Percentiles rank a stretch among this genome's conserved stretches.
Conservation (phyloP, 2,113 vertebrate species). For the Percopsis transmontana region DNA sequence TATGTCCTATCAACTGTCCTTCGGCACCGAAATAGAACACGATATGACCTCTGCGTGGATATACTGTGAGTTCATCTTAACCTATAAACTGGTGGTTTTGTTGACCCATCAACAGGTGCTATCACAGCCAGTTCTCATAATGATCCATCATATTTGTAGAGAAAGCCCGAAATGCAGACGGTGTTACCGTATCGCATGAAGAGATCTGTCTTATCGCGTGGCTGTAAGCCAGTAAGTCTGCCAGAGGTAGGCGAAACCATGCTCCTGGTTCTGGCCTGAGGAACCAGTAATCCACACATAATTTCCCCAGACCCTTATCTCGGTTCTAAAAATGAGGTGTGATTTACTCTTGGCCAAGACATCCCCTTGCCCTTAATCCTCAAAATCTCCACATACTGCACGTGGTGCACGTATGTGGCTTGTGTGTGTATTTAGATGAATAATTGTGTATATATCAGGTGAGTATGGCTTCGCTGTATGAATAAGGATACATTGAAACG, state of each 20-base stretch:
- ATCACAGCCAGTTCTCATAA: not conserved
- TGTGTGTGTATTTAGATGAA: slow-evolving; percentile 29
- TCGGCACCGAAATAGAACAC: too few species aligned
- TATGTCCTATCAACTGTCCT: too few species aligned
- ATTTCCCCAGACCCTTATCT: slow-evolving; percentile 52
- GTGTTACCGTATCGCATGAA: not conserved
- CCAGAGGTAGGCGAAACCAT: slow-evolving; percentile 19
- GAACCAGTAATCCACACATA: slow-evolving; percentile 37
- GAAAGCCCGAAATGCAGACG: not conserved
- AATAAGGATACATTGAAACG: slow-evolving; percentile 52
- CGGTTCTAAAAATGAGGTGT: slow-evolving; percentile 44
- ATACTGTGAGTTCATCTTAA: not conserved
- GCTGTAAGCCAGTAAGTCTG: slow-evolving; percentile 32
- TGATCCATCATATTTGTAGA: not conserved
- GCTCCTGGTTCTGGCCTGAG: slow-evolving; percentile 20
- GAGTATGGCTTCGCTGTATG: slow-evolving; percentile 21
- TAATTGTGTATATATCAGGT: slow-evolving; percentile 45
- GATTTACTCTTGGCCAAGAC: slow-evolving; percentile 51
- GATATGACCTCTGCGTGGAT: too few species aligned
- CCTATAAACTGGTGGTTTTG: not conserved
- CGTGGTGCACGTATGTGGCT: slow-evolving; percentile 3
- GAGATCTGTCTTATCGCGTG: slow-evolving; percentile 12
- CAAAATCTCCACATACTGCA: slow-evolving; percentile 29
- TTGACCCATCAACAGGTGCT: not conserved
- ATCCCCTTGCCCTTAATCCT: slow-evolving; percentile 57